Base-by-base conservation (phyloP, 2,797 vertebrate genomes). In the Bucorvus abyssinicus region DNA sequence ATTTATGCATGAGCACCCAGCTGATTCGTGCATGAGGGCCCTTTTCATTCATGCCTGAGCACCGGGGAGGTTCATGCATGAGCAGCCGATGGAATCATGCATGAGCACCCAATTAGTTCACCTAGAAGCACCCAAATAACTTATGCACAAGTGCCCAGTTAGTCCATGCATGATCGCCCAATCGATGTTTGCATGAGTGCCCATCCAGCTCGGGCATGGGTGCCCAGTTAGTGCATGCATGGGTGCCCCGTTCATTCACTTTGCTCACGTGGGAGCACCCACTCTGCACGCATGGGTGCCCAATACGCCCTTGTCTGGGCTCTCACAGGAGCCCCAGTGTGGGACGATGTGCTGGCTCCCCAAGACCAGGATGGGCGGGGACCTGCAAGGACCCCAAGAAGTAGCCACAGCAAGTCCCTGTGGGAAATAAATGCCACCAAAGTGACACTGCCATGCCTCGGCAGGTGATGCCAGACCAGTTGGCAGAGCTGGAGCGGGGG, bases 331-430 rank as follows among this genome's bases (percentile, higher is more conserved):
- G 21, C 65, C 30, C 53, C 44, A 19, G 27, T 0, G 2, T 0
- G 7, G 71, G 61, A 52, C 2, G 9, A 0, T 49, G 52, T 42
- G 21, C 38, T 0, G 1, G 7, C 12, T 80, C 10, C 16, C 64
- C 26, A 1, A 4, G 8, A 2, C 5, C 0, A 8, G 59, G 50
- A 32, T 47, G 34, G 1, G 0, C 3, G 3, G 29, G 22, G 45
- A 49, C 7, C 14, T 22, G 49, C 0, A 3, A 36, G 30, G 34
- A 63, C 45, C 22, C 23, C 1, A 5, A 44, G 40, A 38, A 67
- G 44, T 56, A 87, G 30, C 47, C 4, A 1, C 34, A 13, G 76
- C 1, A 10, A 11, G 3, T 36, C 10, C 15, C 14, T 18, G 27
- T 6, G 7, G 79, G 14, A 59, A 22, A 53, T 13, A 45, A 60